Evolutionary conservation across 92 coral and sea anemone genomes (phyloP).

Genomic region (Phenganax subtilis): DNA sequence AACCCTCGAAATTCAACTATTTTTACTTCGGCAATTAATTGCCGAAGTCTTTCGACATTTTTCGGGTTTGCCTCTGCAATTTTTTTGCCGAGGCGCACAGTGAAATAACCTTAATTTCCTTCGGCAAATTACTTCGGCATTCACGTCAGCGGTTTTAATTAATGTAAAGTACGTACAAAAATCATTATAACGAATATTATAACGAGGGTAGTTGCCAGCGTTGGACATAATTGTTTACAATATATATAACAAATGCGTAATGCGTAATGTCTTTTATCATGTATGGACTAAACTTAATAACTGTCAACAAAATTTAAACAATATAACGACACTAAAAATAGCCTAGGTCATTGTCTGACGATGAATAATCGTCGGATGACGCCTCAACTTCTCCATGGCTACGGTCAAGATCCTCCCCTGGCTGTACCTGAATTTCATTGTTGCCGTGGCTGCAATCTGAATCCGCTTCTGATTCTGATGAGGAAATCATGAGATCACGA

Average conservation of each 20-base stretch:
- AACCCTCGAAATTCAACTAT: no score
- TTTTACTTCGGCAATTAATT: no score
- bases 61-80: no score
- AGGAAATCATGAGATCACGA: constrained; percentile 25
- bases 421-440: constrained; percentile 17
- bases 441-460: constrained; percentile 13
- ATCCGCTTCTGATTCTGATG: constrained; percentile 29
- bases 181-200: constrained; percentile 2
- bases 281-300: background rate
- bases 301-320: constrained; percentile 9
- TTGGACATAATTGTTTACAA: background rate
- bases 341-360: constrained; percentile 28
- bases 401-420: constrained; percentile 24
- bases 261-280: constrained; percentile 12
- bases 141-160: constrained; percentile 27
- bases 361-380: constrained; percentile 29
- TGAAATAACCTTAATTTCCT: constrained; percentile 18
- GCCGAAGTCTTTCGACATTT: no score
- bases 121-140: constrained; percentile 28
- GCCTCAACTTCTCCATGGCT: constrained; percentile 22
- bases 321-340: constrained; percentile 15
- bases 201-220: background rate
- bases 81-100: constrained; percentile 12
- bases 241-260: background rate
- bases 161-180: background rate